These are phyloP conservation scores for Gorsachius goisagi DNA, from an alignment of 2,113 vertebrate genomes.

Conservation along the genomic window DNA sequence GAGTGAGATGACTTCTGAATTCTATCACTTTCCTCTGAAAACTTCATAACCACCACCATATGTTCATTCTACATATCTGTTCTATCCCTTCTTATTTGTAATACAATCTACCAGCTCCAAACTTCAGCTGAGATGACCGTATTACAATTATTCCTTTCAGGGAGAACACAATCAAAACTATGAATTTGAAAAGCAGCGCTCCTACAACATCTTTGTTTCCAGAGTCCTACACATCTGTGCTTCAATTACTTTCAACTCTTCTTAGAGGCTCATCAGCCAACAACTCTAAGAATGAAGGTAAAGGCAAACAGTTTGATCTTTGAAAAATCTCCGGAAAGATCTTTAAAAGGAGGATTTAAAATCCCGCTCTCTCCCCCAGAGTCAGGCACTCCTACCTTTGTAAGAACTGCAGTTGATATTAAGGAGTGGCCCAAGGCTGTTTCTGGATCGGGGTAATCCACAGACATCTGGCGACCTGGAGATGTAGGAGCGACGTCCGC, in stretches of 20 bases:
- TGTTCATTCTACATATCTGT: neutral
- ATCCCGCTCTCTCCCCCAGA: neutral
- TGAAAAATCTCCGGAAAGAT: neutral
- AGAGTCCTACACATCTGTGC: neutral
- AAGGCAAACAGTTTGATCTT: neutral
- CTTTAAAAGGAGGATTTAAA: neutral
- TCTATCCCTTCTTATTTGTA: neutral
- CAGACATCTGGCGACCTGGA: slow-evolving; percentile 88
- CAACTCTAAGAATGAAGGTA: neutral
- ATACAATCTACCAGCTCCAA: neutral
- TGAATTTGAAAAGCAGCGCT: neutral
- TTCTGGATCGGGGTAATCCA: slow-evolving; percentile 85
- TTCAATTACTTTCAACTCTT: neutral
- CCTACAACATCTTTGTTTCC: neutral
- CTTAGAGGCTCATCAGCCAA: neutral
- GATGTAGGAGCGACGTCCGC: slow-evolving; percentile 75
- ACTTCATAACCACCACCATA: neutral
- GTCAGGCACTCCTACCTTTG: slow-evolving; percentile 78
- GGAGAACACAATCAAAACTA: neutral
- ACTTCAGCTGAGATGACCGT: neutral
- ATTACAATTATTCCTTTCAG: neutral
- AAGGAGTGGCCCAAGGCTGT: slow-evolving; percentile 69
- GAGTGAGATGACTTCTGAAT: neutral
- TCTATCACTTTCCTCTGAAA: neutral
- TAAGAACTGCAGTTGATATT: slow-evolving; percentile 42